phyloP scores from a whole-genome alignment of 2,888 invertebrate genomes.

The Apeira syringaria region DNA sequence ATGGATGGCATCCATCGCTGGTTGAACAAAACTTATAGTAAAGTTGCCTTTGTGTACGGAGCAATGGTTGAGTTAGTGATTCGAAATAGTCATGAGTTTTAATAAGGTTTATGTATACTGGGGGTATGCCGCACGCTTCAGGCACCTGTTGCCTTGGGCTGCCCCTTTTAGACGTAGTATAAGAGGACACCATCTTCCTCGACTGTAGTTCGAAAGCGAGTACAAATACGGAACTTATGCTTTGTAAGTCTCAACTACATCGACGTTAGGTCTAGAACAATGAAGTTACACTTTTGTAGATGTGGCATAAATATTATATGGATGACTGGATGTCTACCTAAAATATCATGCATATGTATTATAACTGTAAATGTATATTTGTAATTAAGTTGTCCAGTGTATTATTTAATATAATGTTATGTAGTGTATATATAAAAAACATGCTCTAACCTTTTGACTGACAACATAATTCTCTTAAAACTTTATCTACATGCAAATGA shows the following conservation, averaged over 20 bases:
- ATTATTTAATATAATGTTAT: too few relatives aligned
- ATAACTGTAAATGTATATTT: too few relatives aligned
- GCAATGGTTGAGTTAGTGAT: constrained; percentile 13
- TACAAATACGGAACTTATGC: constrained; percentile 50
- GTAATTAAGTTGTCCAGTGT: too few relatives aligned
- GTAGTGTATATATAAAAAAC: too few relatives aligned
- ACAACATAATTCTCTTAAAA: too few relatives aligned
- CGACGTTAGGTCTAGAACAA: constrained; percentile 33
- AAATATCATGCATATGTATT: too few relatives aligned
- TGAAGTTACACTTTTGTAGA: too few relatives aligned
- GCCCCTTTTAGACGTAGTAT: constrained; percentile 11
- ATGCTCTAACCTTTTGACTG: too few relatives aligned
- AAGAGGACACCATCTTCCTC: constrained; percentile 9
- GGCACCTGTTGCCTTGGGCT: constrained; percentile 55
- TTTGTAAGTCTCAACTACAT: constrained; percentile 43
- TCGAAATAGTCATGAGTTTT: constrained; percentile 1
- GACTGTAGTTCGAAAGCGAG: constrained; percentile 33
- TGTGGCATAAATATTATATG: too few relatives aligned
- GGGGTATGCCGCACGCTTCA: constrained; percentile 35
- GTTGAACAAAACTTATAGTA: background rate
- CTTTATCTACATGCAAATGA: too few relatives aligned
- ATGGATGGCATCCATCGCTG: constrained; percentile 15
- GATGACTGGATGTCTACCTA: too few relatives aligned
- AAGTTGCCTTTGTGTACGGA: constrained; percentile 2
- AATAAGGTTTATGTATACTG: background rate